These are phyloP conservation scores for Zoroaster sp. DNA, from an alignment of 53 echinoderm and acorn worm species.

Conservation along the genomic window DNA sequence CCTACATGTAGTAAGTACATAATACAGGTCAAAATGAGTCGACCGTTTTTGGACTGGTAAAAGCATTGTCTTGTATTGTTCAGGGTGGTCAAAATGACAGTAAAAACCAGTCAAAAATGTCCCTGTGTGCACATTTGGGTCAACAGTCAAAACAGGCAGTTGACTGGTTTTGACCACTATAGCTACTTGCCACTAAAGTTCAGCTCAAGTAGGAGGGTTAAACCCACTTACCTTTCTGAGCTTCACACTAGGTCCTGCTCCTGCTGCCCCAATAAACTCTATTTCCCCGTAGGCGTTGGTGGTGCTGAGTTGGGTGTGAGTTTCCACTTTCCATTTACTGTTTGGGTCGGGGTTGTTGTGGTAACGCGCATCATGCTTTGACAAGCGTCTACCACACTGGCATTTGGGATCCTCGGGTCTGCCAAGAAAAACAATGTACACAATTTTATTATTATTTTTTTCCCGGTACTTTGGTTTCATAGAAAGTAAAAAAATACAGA, in stretches of 20 bases:
- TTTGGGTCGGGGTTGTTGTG: conserved; percentile 53
- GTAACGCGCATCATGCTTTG: conserved; percentile 72
- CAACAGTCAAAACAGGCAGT: too few species aligned
- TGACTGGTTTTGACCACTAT: too few species aligned
- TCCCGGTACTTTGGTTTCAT: neutral
- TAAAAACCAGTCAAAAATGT: too few species aligned
- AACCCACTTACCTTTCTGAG: conserved; percentile 70
- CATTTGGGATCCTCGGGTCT: conserved; percentile 88
- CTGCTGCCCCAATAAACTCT: conserved; percentile 95
- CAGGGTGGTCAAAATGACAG: too few species aligned
- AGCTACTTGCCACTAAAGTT: too few species aligned
- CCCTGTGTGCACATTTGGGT: too few species aligned
- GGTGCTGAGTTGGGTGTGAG: conserved; percentile 81
- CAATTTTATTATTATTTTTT: too few species aligned
- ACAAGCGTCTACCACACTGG: conserved; percentile 80
- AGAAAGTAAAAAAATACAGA: neutral
- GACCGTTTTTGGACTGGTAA: too few species aligned
- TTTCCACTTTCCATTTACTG: conserved; percentile 72
- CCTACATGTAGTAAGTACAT: too few species aligned
- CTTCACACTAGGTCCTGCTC: conserved; percentile 72
- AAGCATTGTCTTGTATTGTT: too few species aligned
- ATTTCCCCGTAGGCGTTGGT: conserved; percentile 97
- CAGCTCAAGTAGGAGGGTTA: too few species aligned
- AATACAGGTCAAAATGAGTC: too few species aligned
- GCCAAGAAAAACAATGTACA: neutral